Percentiles rank a stretch among this genome's conserved stretches.
Conservation (phyloP, 35 echinoderm and acorn worm genomes). For the Patiria miniata region DNA sequence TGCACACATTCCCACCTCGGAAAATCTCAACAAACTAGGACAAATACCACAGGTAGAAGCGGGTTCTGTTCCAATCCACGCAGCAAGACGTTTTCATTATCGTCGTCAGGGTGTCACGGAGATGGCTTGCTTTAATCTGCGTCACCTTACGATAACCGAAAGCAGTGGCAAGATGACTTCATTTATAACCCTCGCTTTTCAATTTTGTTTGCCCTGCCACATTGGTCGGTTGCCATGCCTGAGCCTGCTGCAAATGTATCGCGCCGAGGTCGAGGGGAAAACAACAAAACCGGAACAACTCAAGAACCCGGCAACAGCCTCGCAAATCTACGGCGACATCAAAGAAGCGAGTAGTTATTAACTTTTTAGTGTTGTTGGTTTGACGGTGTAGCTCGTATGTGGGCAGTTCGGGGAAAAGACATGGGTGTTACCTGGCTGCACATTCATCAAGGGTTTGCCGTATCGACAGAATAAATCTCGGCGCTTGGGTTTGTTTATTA, state of each 20-base stretch:
- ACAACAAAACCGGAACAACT: not conserved
- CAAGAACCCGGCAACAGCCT: slow-evolving; percentile 1
- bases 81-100: too few species aligned
- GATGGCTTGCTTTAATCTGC: not conserved
- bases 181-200: not conserved
- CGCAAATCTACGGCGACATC: not conserved
- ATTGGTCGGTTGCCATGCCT: slow-evolving; percentile 10
- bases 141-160: not conserved
- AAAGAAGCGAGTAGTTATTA: not conserved
- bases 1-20: too few species aligned
- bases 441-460: not conserved
- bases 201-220: not conserved
- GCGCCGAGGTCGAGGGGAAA: too few species aligned
- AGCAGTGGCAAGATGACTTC: not conserved
- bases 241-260: too few species aligned
- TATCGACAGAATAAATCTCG: too few species aligned
- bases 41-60: too few species aligned
- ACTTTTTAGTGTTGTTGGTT: not conserved
- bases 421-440: not conserved
- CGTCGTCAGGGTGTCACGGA: not conserved
- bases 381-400: not conserved
- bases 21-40: too few species aligned
- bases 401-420: not conserved
- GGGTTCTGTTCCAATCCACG: too few species aligned
- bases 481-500: not conserved